phyloP scores from a whole-genome alignment of 2,888 invertebrate species.

The Trachelus tabidus region DNA sequence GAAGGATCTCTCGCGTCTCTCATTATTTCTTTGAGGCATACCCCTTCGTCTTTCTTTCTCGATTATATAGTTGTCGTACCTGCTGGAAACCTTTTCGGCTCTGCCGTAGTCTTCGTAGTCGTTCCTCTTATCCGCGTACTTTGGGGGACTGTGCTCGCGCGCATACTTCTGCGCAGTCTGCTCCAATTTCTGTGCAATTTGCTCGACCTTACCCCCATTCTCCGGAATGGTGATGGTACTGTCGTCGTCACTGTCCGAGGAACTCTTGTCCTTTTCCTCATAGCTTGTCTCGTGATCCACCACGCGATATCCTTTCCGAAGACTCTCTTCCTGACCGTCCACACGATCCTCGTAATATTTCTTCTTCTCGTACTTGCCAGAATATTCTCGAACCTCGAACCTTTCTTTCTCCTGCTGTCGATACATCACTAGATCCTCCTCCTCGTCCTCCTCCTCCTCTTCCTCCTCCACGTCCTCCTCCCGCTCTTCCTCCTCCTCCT shows the following conservation, averaged over 20 bases:
- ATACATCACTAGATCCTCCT: slow-evolving; percentile 42
- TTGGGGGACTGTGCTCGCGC: slow-evolving; percentile 61
- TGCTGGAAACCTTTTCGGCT: slow-evolving; percentile 13
- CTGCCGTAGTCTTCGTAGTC: slow-evolving; percentile 34
- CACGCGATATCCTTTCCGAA: slow-evolving; percentile 13
- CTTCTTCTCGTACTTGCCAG: slow-evolving; percentile 44
- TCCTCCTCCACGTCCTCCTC: slow-evolving; percentile 39
- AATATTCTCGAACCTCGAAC: slow-evolving; percentile 12
- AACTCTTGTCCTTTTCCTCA: slow-evolving; percentile 55
- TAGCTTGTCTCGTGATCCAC: slow-evolving; percentile 45
- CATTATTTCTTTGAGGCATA: slow-evolving; percentile 36
- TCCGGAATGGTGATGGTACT: slow-evolving; percentile 62
- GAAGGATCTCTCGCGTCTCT: slow-evolving; percentile 39
- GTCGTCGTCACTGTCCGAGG: slow-evolving; percentile 58
- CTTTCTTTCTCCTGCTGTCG: background rate
- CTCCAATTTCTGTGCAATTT: slow-evolving; percentile 62
- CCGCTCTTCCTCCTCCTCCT: slow-evolving; percentile 53
- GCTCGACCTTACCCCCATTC: slow-evolving; percentile 60
- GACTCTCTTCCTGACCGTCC: slow-evolving; percentile 28
- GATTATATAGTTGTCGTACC: slow-evolving; percentile 18
- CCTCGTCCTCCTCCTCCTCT: slow-evolving; percentile 52
- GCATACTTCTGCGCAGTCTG: slow-evolving; percentile 64
- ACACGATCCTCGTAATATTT: slow-evolving; percentile 49
- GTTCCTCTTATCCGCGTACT: slow-evolving; percentile 54
- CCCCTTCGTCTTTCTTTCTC: slow-evolving; percentile 30